Base-by-base conservation (phyloP, 2,113 vertebrate genomes). In the Lepisosteus osseus region DNA sequence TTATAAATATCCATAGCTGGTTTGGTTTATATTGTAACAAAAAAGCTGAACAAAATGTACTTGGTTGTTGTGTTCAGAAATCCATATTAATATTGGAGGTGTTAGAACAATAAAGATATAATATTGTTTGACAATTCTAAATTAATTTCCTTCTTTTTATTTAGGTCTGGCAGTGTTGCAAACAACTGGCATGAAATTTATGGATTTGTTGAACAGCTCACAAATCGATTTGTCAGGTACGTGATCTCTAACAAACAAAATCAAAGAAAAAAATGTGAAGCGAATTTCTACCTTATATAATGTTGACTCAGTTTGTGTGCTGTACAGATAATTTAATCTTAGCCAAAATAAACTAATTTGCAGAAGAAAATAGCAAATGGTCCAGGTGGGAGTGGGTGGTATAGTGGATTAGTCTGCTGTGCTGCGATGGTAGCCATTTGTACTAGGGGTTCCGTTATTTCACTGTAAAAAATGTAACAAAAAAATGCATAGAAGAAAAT, bases 181-280 rank as follows among this genome's bases (percentile, higher is more conserved):
- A 59, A 71, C 9, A 87, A 98, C 84, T 99, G 96, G 96, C 11
- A 54, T 1, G 90, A 97, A 79, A 99, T 99, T 72, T 96, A 94
- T 79, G 80, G 89, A 44, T 99, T 99, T 71, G 97, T 98, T 41
- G 83, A 89, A 65, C 94, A 95, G 61, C 92, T 99, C 43, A 96
- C 95, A 0, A 93, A 97, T 51, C 87, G 95, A 86, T 98, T 98
- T 82, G 95, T 97, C 72, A 99, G 95, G 97, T 95, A 84, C 84
- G 79, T 80, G 15, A 9, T 51, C 5, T 55, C 29, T 44, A 45
- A 41, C 56, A 59, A 44, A 40, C 54, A 40, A 59, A 42, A 40
- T 47, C 15, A 43, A 51, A 54, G 3, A 54, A 47, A 54, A 14
- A 63, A 9, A 44, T n/a, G 67, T 13, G 57, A 72, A 65, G 76